A percentile compares a stretch with the other conserved stretches of the same genome.
Conservation (phyloP, 2,797 vertebrate genomes). For the Graptemys geographica region DNA sequence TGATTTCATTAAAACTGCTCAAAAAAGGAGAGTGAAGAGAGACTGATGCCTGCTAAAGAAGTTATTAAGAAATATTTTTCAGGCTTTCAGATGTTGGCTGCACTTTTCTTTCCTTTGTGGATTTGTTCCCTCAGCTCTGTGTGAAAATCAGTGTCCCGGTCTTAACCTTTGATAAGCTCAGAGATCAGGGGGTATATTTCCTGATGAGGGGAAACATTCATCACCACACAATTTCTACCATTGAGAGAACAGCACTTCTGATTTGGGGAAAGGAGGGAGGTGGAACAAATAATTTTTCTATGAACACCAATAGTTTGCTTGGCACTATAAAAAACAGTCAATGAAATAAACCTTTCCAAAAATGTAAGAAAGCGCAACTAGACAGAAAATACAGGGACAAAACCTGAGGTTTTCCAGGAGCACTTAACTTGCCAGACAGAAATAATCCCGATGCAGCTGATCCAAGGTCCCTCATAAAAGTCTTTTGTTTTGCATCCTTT, state of each 20-base stretch:
- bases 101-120: neutral
- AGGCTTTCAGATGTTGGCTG: neutral
- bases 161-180: neutral
- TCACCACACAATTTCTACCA: neutral
- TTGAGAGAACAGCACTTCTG: neutral
- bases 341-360: neutral
- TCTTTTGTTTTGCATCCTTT: neutral
- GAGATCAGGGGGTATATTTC: neutral
- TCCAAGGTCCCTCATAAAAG: neutral
- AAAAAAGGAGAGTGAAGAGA: neutral
- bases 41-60: neutral
- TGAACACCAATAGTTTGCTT: neutral
- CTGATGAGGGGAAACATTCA: neutral
- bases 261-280: neutral
- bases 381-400: slow-evolving; percentile 6
- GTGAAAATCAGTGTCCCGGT: neutral
- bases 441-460: neutral
- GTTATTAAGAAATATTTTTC: slow-evolving; percentile 1
- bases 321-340: neutral
- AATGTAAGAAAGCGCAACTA: neutral
- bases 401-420: neutral
- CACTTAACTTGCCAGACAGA: neutral
- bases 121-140: slow-evolving; percentile 1
- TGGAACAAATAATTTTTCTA: slow-evolving; percentile 1
- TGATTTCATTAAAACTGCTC: slow-evolving; percentile 19